A percentile compares a stretch with the other conserved stretches of the same genome.
Conservation (phyloP, 2,113 vertebrate genomes). For the Myotis davidii region DNA sequence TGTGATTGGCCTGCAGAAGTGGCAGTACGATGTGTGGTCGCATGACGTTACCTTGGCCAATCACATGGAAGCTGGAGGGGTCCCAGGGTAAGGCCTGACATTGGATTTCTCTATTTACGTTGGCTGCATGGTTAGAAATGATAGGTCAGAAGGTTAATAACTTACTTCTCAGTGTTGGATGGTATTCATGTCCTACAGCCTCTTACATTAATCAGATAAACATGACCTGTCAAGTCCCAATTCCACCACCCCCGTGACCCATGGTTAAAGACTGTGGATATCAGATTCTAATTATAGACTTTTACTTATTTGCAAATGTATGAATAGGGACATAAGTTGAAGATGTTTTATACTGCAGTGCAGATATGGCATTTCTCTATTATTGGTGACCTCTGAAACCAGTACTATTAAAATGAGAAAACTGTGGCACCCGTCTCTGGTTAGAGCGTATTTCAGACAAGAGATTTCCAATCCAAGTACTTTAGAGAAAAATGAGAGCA, state of each 20-base stretch:
- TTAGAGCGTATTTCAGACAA: neutral
- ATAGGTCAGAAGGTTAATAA: accelerated
- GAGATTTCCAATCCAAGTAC: neutral
- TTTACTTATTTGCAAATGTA: neutral
- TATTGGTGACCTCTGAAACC: neutral
- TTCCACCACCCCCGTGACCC: too few relatives aligned
- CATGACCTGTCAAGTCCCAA: neutral
- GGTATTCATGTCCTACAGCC: accelerated
- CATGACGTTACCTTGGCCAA: slow-evolving; percentile 98
- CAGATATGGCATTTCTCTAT: neutral
- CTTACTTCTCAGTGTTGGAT: accelerated
- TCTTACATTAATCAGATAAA: neutral
- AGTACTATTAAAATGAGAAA: neutral
- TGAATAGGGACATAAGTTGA: neutral
- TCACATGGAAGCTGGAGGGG: slow-evolving; percentile 98
- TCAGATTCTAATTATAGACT: neutral
- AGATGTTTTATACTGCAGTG: neutral
- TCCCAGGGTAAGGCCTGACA: slow-evolving; percentile 91
- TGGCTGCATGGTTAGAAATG: neutral
- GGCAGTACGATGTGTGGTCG: slow-evolving; percentile 99
- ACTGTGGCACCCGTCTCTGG: neutral
- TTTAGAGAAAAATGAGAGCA: neutral
- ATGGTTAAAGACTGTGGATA: neutral
- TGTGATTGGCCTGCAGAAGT: slow-evolving; percentile 97
- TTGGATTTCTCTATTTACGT: neutral